A percentile compares a stretch with the other conserved stretches of the same genome.
Evolutionary conservation across 2,797 vertebrate genomes (phyloP).

Genomic region (Acridotheres tristis): DNA sequence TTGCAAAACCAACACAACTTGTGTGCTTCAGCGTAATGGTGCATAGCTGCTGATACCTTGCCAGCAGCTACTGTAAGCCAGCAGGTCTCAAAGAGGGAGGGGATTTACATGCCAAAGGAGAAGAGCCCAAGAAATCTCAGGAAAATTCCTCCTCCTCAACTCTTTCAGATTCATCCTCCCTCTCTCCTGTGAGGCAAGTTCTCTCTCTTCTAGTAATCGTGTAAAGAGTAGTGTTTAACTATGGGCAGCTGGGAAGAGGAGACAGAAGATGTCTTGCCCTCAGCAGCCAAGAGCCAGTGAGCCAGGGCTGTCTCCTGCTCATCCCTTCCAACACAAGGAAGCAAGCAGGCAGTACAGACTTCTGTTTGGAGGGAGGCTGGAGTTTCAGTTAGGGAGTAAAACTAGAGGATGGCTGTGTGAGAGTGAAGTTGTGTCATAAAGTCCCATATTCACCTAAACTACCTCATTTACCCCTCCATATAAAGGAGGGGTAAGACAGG

Average conservation of each 20-base stretch:
- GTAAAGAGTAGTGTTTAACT: not conserved
- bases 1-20: slow-evolving; percentile 5
- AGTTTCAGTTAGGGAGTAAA: not conserved
- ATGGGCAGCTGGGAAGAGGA: not conserved
- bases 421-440: not conserved
- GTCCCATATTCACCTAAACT: not conserved
- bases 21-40: not conserved
- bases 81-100: not conserved
- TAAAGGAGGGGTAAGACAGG: not conserved
- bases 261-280: rapidly evolving
- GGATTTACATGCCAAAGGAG: not conserved
- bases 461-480: not conserved
- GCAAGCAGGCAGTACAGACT: not conserved
- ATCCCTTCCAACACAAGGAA: not conserved
- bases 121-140: not conserved
- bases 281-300: not conserved
- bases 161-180: not conserved
- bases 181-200: not conserved
- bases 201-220: not conserved
- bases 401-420: not conserved
- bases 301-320: not conserved
- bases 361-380: not conserved
- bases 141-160: not conserved
- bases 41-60: not conserved
- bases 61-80: not conserved